Base-by-base conservation (phyloP, 2,888 invertebrate genomes). In the Lissocephala sabroskyi region DNA sequence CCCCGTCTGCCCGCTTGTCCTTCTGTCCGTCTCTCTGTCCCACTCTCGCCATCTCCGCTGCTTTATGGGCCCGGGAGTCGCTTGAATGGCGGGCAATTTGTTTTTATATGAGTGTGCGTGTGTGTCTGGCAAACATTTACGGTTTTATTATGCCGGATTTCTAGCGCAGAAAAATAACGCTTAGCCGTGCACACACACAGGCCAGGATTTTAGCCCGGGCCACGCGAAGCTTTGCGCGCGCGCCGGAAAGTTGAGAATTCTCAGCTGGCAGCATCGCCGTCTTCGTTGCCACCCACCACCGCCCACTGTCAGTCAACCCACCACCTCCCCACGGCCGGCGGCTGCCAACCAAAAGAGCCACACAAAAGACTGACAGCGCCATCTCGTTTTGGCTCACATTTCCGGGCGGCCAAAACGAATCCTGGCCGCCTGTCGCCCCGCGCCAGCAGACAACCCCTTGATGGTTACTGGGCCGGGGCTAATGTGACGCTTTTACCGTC, bases 81-180 rank as follows among this genome's bases (percentile, higher is more conserved):
- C 35, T 23, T 10, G n/a, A 35, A 46, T 42, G 41, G 57, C 54
- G 54, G 53, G 35, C 57, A 68, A 57, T 65, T 74, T 68, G 65
- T 66, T 74, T 64, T 65, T 64, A 67, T 41, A 41, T 48, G 33
- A 58, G 63, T 71, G 68, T 64, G 60, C 37, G 43, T 39, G 41
- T 23, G 29, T 28, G 55, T 55, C 64, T 56, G 57, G 52, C 57
- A 65, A 64, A 59, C 68, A 75, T 74, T 75, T 75, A 73, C 65
- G 68, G 13, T 16, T 76, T 77, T 77, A 78, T 78, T 76, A 74
- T 78, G 59, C 64, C 63, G 65, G 74, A 70, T 77, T 74, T 78
- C 70, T 70, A 78, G 71, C 76, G 77, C 78, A 77, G 76, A 77
- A 77, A 77, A 77, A 76, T 77, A 77, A n/a, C n/a, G n/a, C n/a